phyloP scores from a whole-genome alignment of 2,797 vertebrate genomes.

The Enteromius anoplus region DNA sequence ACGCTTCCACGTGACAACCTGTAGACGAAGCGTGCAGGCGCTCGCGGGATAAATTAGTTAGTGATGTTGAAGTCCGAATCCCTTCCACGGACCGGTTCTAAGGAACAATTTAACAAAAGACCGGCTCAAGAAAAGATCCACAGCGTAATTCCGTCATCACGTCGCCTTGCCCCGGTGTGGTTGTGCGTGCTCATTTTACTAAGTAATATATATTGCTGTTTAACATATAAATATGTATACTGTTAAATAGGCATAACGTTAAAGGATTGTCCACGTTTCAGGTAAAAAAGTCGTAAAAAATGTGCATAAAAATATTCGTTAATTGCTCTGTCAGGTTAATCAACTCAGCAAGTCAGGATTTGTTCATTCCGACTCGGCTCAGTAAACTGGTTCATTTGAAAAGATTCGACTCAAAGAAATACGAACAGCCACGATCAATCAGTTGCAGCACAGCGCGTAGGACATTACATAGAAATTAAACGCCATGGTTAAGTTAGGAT shows the following conservation, averaged over 20 bases:
- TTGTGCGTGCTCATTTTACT: neutral
- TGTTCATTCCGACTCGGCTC: neutral
- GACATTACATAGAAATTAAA: neutral
- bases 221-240: neutral
- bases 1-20: conserved; percentile 48
- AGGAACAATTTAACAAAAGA: neutral
- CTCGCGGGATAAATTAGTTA: neutral
- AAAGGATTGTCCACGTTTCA: neutral
- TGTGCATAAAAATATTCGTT: neutral
- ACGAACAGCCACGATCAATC: neutral
- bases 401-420: neutral
- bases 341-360: neutral
- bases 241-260: neutral
- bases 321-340: neutral
- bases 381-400: neutral
- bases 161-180: neutral
- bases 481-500: neutral
- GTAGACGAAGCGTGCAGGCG: neutral
- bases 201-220: neutral
- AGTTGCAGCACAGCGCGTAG: neutral
- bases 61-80: neutral
- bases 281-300: neutral
- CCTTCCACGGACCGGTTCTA: neutral
- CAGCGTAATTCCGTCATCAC: neutral
- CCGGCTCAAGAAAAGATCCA: neutral